Percentiles rank a stretch among this genome's conserved stretches.
Evolutionary conservation across 2,797 vertebrate genomes (phyloP).

Genomic region (Falco peregrinus): DNA sequence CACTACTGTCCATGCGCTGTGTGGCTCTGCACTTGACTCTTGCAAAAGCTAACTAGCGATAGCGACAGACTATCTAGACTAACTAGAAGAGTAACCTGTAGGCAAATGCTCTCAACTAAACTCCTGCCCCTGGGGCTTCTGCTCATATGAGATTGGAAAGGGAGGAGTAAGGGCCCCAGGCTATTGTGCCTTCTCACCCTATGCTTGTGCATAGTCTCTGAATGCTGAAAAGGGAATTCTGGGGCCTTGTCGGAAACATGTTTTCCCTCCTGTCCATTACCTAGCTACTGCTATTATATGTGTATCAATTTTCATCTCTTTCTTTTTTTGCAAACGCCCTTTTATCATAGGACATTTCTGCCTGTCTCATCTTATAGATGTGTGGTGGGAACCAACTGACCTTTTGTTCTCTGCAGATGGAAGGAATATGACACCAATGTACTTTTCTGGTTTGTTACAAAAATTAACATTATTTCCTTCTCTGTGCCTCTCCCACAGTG

Average conservation of each 20-base stretch:
- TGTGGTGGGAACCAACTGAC: conserved; percentile 7
- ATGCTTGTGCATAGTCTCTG: not conserved
- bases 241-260: not conserved
- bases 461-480: conserved; percentile 8
- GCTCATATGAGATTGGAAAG: not conserved
- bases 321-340: not conserved
- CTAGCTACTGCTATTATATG: not conserved
- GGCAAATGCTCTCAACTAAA: not conserved
- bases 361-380: conserved; percentile 13
- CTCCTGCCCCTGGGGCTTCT: not conserved
- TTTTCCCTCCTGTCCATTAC: not conserved
- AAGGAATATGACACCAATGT: conserved; percentile 22
- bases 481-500: not conserved
- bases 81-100: not conserved
- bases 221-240: not conserved
- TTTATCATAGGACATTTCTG: not conserved
- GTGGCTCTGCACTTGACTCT: not conserved
- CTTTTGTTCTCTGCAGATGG: conserved; percentile 18
- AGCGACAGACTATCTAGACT: no score
- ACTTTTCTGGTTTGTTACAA: not conserved
- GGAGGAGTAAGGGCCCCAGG: not conserved
- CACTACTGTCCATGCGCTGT: accelerated
- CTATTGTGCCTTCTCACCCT: not conserved
- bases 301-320: conserved; percentile 23
- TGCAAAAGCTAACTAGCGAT: not conserved